phyloP scores from a whole-genome alignment of 2,797 vertebrate genomes.

The Heterohyrax brucei region DNA sequence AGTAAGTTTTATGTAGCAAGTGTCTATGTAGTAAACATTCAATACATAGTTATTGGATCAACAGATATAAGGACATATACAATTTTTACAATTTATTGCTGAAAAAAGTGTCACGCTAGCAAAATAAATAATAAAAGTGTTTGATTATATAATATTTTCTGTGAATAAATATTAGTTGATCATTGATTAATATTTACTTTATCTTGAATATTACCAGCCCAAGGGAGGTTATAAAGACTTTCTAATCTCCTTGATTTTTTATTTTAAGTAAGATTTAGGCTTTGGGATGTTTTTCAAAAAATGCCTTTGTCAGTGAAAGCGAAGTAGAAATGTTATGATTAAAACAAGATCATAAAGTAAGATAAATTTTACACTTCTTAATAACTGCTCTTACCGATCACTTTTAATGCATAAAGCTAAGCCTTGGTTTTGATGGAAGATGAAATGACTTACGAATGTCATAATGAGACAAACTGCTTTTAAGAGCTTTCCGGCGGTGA shows the following conservation, averaged over 20 bases:
- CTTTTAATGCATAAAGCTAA: neutral
- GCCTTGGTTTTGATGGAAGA: neutral
- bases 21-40: neutral
- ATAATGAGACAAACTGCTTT: conserved; percentile 8
- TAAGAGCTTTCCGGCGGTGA: neutral
- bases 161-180: neutral
- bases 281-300: neutral
- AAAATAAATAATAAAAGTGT: neutral
- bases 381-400: neutral
- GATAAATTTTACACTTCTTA: neutral
- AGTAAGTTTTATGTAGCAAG: neutral
- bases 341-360: conserved; percentile 9
- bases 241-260: neutral
- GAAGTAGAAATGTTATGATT: neutral
- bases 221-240: neutral
- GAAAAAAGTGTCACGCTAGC: too few species aligned
- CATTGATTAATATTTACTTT: neutral
- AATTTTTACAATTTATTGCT: neutral
- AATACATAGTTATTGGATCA: neutral
- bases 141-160: conserved; percentile 1
- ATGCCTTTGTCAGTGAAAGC: neutral
- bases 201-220: neutral
- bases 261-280: neutral
- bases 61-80: neutral
- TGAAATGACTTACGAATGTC: neutral